Conservation (phyloP, 2,888 invertebrate genomes). For the Branchellion lobata region DNA sequence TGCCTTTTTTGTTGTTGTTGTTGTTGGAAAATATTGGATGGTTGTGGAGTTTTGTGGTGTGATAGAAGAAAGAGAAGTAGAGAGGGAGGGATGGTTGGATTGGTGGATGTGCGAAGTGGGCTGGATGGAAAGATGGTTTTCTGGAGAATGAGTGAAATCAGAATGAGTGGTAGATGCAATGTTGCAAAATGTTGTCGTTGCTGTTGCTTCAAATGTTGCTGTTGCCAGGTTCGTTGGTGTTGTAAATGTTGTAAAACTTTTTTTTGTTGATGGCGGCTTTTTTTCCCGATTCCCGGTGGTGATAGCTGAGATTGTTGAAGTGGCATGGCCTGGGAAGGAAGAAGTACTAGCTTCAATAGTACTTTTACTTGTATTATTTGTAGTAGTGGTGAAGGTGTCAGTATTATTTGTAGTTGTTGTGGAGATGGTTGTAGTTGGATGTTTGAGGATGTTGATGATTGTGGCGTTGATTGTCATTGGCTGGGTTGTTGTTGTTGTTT, state of each 20-base stretch:
- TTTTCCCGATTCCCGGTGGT: too few species aligned
- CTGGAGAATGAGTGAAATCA: not conserved
- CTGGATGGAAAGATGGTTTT: not conserved
- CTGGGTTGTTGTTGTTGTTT: not conserved
- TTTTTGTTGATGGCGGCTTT: not conserved
- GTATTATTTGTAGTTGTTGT: not conserved
- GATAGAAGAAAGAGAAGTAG: too few species aligned
- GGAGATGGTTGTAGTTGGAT: too few species aligned
- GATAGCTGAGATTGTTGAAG: not conserved
- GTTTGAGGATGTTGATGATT: not conserved
- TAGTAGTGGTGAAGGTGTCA: not conserved
- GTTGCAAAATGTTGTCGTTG: not conserved
- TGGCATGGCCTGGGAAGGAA: not conserved
- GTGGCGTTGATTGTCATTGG: slow-evolving; percentile 2
- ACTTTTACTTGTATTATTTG: too few species aligned
- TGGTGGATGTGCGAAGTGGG: too few species aligned
- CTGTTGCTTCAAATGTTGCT: not conserved
- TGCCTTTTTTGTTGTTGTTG: too few species aligned
- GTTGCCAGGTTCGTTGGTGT: not conserved
- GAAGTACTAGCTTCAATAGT: too few species aligned
- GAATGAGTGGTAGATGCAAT: not conserved
- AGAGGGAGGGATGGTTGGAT: too few species aligned
- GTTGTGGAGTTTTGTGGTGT: too few species aligned
- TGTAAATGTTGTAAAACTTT: not conserved
- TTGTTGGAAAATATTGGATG: too few species aligned